These are phyloP conservation scores for Thelaira solivaga DNA, from an alignment of 2,888 invertebrate species.

Conservation along the genomic window DNA sequence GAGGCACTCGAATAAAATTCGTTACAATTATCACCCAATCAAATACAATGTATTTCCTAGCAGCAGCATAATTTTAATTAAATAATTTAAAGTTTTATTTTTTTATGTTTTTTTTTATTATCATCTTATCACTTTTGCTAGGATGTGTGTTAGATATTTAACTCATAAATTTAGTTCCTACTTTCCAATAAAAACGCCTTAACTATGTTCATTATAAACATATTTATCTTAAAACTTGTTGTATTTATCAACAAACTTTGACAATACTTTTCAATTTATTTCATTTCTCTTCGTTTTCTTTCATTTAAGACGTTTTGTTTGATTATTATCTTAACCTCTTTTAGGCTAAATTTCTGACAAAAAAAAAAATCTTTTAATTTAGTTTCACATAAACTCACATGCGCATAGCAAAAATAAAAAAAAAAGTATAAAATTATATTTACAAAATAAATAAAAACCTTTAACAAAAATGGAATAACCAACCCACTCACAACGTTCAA, in stretches of 20 bases:
- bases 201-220: no score
- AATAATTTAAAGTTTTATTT: no score
- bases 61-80: no score
- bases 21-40: no score
- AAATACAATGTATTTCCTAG: no score
- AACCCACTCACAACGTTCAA: conserved; percentile 43
- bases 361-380: conserved; percentile 21
- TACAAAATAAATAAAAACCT: neutral
- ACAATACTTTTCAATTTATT: conserved; percentile 7
- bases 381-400: conserved; percentile 28
- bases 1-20: no score
- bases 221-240: neutral
- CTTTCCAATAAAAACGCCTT: neutral
- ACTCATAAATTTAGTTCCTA: no score
- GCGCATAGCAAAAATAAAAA: neutral
- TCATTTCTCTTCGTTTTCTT: neutral
- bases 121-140: no score
- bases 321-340: conserved; percentile 36
- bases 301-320: conserved; percentile 21
- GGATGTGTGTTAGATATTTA: no score
- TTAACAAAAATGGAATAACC: conserved; percentile 37
- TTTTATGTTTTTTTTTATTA: no score
- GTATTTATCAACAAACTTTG: neutral
- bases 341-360: neutral
- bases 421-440: neutral